These are phyloP conservation scores for Morinoia aosen DNA, from an alignment of 2,888 invertebrate species.

Conservation along the genomic window DNA sequence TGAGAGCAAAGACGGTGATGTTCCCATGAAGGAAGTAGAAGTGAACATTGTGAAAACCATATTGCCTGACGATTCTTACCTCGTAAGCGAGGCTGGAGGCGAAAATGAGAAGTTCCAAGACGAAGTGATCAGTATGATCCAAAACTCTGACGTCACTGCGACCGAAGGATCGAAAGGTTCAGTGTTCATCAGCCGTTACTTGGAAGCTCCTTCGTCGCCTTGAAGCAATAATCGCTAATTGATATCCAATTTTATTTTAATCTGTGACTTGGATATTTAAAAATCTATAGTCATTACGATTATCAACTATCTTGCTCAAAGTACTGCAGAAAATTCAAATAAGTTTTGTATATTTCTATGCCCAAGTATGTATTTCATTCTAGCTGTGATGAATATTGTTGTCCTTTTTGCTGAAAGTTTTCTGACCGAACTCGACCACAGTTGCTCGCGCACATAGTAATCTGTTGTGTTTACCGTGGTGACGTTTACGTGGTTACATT, in stretches of 20 bases:
- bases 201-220: background rate
- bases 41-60: conserved; percentile 47
- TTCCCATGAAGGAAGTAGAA: conserved; percentile 40
- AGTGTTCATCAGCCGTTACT: conserved; percentile 12
- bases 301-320: background rate
- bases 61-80: conserved; percentile 29
- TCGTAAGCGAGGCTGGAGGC: conserved; percentile 39
- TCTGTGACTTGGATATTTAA: background rate
- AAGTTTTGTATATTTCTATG: background rate
- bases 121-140: conserved; percentile 40
- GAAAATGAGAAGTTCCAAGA: conserved; percentile 41
- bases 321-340: background rate
- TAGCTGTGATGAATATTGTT: background rate
- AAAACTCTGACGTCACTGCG: conserved; percentile 2
- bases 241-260: background rate
- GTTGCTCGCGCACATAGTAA: background rate
- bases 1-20: background rate
- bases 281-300: background rate
- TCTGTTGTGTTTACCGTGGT: background rate
- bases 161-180: background rate
- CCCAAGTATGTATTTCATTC: background rate
- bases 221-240: background rate
- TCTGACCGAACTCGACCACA: background rate
- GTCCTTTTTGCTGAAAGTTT: background rate
- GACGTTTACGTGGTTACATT: background rate